A percentile compares a stretch with the other conserved stretches of the same genome.
phyloP scores from a whole-genome alignment of 2,113 vertebrate genomes.

The Physeter macrocephalus region DNA sequence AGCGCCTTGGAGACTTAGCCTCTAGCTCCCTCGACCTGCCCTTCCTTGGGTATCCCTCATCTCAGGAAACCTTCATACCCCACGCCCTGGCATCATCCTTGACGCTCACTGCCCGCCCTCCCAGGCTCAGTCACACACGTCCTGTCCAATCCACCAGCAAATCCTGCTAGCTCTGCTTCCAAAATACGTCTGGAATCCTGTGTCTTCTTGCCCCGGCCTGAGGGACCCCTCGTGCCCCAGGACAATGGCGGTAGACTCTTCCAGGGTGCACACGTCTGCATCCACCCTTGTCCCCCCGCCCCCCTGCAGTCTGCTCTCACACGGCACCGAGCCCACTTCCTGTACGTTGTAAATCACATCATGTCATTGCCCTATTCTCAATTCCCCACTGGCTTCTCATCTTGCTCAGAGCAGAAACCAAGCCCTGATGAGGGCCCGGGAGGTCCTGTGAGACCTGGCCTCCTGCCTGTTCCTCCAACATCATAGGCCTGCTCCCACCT shows the following conservation, averaged over 20 bases:
- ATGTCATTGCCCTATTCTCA: neutral
- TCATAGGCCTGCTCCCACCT: too few species aligned
- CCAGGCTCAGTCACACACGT: too few species aligned
- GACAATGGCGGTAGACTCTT: neutral
- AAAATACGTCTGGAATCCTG: neutral
- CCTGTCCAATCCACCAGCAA: neutral
- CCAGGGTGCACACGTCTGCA: too few species aligned
- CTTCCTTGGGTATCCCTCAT: too few species aligned
- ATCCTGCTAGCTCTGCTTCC: neutral
- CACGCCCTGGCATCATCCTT: too few species aligned
- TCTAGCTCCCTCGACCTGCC: too few species aligned
- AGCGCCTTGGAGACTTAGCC: neutral
- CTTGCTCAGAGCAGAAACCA: neutral
- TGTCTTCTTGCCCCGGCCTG: neutral
- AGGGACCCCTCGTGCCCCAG: neutral
- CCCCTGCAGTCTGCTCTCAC: neutral
- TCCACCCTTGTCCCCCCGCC: neutral
- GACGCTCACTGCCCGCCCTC: too few species aligned
- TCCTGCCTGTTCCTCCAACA: neutral
- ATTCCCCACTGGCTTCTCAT: neutral
- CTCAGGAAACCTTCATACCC: neutral
- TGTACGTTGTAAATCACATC: neutral
- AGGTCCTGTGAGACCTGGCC: neutral
- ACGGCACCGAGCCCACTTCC: too few species aligned
- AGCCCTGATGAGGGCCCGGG: too few species aligned